Evolutionary conservation across 2,113 vertebrate species (phyloP), one percentile per base, ranked within the genome.

Genomic region (Corythornis cristatus): DNA sequence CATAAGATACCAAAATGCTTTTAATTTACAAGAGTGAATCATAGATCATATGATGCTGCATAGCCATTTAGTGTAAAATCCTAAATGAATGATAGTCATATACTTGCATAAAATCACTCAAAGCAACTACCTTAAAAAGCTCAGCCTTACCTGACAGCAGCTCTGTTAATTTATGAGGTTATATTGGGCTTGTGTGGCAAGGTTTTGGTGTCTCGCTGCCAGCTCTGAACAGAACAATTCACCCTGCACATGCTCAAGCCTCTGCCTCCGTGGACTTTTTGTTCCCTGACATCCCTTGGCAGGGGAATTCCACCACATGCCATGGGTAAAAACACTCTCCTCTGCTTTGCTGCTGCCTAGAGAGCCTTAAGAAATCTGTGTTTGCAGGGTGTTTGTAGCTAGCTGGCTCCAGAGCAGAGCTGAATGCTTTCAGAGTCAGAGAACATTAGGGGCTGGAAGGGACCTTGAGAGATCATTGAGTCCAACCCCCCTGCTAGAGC

Each of bases 241-340:
- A 40, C 33, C 23, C 18, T 2, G 0, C 56, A 83, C 5, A 37
- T 5, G 46, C 74, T 82, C 64, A 33, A 54, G 58, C 42, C 71
- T 74, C 80, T 85, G 28, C 31, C 79, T 79, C 78, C 22, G 0
- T 1, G 15, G 42, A 53, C 68, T 68, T 42, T 42, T 51, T 83
- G 77, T 61, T 88, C 66, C 3, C 1, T 67, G 70, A 64, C 70
- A 72, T 21, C 77, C 7, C 33, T 35, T 57, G 65, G 10, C 35
- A 62, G 54, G 58, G 28, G 50, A 66, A n/a, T n/a, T 89, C 67
- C 25, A 89, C 77, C 61, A 17, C 0, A 1, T 40, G 58, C 23
- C 1, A 0, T 1, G 0, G 25, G 66, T 50, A 8, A 57, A 61
- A 83, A 54, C 1, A 1, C 11, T 6, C 40, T 89, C 22, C 61